Conservation (phyloP, 2,797 vertebrate genomes). For the Micromesistius poutassou region DNA sequence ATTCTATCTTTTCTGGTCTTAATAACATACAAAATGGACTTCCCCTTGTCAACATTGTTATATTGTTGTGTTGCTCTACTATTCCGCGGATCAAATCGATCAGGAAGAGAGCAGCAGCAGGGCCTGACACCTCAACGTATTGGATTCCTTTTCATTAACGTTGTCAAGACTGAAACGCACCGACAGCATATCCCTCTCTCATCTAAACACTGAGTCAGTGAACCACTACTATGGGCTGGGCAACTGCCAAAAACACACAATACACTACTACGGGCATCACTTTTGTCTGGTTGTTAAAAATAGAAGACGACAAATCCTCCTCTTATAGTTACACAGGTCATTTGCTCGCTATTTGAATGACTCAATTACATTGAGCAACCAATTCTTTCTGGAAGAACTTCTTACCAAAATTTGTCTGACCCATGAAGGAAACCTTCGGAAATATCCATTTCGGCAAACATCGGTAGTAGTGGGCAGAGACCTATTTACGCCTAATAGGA, state of each 20-base stretch:
- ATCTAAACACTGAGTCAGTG: background rate
- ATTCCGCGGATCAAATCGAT: background rate
- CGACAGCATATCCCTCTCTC: background rate
- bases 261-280: background rate
- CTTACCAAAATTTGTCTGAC: background rate
- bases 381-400: background rate
- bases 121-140: background rate
- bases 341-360: too few species aligned
- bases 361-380: background rate
- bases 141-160: background rate
- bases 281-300: background rate
- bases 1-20: background rate
- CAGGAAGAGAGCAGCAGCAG: background rate
- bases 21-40: background rate
- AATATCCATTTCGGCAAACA: background rate
- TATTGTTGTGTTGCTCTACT: background rate
- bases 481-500: background rate
- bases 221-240: background rate
- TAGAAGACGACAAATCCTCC: background rate
- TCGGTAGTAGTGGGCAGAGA: background rate
- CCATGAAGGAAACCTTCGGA: background rate
- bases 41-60: background rate
- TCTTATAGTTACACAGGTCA: background rate
- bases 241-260: background rate
- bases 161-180: background rate